Percentiles rank a stretch among this genome's conserved stretches.
phyloP scores from a whole-genome alignment of 2,797 vertebrate species.

The Onychomys arenicola region DNA sequence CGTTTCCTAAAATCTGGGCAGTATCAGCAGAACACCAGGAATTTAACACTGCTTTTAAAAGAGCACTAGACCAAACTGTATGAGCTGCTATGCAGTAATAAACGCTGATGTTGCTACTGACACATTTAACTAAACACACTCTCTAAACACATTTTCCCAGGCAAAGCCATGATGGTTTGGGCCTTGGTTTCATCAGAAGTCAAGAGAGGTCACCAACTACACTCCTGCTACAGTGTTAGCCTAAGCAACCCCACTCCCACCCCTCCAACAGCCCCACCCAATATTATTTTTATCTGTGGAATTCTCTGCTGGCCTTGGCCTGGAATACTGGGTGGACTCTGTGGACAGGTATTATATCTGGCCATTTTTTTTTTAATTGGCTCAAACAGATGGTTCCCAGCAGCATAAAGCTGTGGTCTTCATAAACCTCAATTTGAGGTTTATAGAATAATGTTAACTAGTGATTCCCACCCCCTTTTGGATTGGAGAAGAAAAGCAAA shows the following conservation, averaged over 20 bases:
- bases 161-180: constrained; percentile 15
- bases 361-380: constrained; percentile 49
- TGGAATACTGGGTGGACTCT: constrained; percentile 71
- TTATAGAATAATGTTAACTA: neutral
- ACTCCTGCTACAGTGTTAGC: constrained; percentile 38
- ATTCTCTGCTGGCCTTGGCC: constrained; percentile 80
- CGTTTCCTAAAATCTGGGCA: constrained; percentile 41
- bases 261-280: neutral
- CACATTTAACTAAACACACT: constrained; percentile 68
- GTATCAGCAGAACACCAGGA: constrained; percentile 40
- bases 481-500: constrained; percentile 44
- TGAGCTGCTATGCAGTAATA: constrained; percentile 48
- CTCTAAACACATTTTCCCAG: constrained; percentile 58
- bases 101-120: constrained; percentile 46
- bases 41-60: constrained; percentile 63
- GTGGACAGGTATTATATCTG: constrained; percentile 46
- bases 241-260: constrained; percentile 37
- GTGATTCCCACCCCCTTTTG: constrained; percentile 14
- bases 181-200: constrained; percentile 42
- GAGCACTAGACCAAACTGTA: constrained; percentile 48
- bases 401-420: constrained; percentile 80
- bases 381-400: constrained; percentile 48
- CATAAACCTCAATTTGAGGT: constrained; percentile 61
- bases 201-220: neutral
- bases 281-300: constrained; percentile 81